These are phyloP conservation scores for Benthosema pterotum DNA, from an alignment of 2,797 vertebrate species.

Conservation along the genomic window DNA sequence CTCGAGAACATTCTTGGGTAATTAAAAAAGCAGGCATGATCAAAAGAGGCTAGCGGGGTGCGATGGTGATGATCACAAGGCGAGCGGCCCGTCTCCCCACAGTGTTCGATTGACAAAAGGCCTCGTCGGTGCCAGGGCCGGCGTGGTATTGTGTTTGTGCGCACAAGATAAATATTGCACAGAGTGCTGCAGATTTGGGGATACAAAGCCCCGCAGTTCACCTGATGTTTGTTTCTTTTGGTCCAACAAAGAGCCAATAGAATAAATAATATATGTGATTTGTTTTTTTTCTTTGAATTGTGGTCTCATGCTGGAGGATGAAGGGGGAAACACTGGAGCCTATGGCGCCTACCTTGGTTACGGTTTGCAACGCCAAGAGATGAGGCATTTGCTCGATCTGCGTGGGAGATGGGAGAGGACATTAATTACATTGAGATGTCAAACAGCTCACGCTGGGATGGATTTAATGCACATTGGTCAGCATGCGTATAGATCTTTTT, in stretches of 20 bases:
- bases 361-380: constrained; percentile 97
- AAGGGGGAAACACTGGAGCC: constrained; percentile 67
- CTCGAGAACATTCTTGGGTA: constrained; percentile 62
- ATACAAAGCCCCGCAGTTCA: constrained; percentile 14
- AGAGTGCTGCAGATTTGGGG: constrained; percentile 28
- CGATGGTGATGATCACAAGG: constrained; percentile 50
- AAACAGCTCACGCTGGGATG: constrained; percentile 53
- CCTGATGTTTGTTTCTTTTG: constrained; percentile 26
- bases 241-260: constrained; percentile 25
- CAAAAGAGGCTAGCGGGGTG: constrained; percentile 58
- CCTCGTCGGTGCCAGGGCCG: constrained; percentile 41
- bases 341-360: constrained; percentile 94
- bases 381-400: constrained; percentile 97
- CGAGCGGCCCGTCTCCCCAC: constrained; percentile 51
- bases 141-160: constrained; percentile 49
- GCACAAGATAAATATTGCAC: constrained; percentile 39
- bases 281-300: constrained; percentile 37
- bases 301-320: constrained; percentile 52
- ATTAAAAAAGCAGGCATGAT: constrained; percentile 66
- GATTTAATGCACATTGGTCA: constrained; percentile 54
- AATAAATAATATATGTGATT: constrained; percentile 49
- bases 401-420: constrained; percentile 86
- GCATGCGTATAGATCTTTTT: constrained; percentile 59
- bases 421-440: constrained; percentile 78
- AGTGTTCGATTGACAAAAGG: constrained; percentile 60